Percentiles rank a stretch among this genome's conserved stretches.
Evolutionary conservation across 2,113 vertebrate genomes (phyloP).

Genomic region (Copsychus sechellarum): DNA sequence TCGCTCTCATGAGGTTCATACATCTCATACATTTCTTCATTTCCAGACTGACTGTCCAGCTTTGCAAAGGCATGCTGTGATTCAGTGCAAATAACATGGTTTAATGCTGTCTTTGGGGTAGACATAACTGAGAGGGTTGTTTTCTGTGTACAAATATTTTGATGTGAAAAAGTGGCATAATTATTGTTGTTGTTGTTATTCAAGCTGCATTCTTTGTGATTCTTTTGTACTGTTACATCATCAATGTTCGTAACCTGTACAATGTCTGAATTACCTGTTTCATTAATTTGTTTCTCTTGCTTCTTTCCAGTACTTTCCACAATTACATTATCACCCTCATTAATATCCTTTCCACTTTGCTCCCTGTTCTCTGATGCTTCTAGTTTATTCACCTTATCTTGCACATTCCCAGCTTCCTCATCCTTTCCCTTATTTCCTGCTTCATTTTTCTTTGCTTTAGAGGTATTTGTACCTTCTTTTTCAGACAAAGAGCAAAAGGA

Average conservation of each 20-base stretch:
- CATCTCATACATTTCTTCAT: slow-evolving; percentile 41
- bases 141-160: slow-evolving; percentile 29
- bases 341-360: slow-evolving; percentile 51
- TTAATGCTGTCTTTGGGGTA: slow-evolving; percentile 14
- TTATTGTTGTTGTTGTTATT: slow-evolving; percentile 86
- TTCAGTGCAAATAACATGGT: neutral
- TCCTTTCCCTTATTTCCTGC: slow-evolving; percentile 40
- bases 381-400: slow-evolving; percentile 42
- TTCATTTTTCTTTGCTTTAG: slow-evolving; percentile 35
- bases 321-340: slow-evolving; percentile 13
- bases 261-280: slow-evolving; percentile 24
- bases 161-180: neutral
- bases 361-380: slow-evolving; percentile 31
- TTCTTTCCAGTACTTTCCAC: slow-evolving; percentile 43
- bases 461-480: slow-evolving; percentile 15
- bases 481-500: slow-evolving; percentile 44
- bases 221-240: slow-evolving; percentile 44
- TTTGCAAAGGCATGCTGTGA: slow-evolving; percentile 17
- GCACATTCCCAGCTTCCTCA: neutral
- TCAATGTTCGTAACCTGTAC: slow-evolving; percentile 71
- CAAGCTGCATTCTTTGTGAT: slow-evolving; percentile 36
- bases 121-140: slow-evolving; percentile 7
- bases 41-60: slow-evolving; percentile 30
- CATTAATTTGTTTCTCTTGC: slow-evolving; percentile 25
- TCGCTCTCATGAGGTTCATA: slow-evolving; percentile 38